Percentiles rank a stretch among this genome's conserved stretches.
Conservation (phyloP, 2,888 invertebrate species). For the Cryptocephalus primarius region DNA sequence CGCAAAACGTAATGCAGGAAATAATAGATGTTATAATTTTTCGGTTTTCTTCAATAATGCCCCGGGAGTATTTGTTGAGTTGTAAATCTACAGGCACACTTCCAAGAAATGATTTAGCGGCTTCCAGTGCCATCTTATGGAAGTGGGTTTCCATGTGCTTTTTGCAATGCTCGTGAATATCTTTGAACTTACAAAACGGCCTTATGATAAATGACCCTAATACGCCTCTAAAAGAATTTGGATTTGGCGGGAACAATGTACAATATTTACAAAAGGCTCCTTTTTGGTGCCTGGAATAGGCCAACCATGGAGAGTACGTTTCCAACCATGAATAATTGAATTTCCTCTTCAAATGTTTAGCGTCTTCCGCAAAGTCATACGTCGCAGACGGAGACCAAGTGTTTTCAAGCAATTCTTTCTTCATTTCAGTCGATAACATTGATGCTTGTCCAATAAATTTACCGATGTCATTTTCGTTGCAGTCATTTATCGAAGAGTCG, state of each 20-base stretch:
- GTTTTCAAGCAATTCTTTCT: slow-evolving; percentile 2
- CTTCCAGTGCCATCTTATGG: slow-evolving; percentile 17
- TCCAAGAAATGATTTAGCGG: slow-evolving; percentile 19
- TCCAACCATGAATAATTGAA: slow-evolving; percentile 13
- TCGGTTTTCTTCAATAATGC: slow-evolving; percentile 14
- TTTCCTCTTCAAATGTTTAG: slow-evolving; percentile 15
- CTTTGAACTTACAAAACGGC: slow-evolving; percentile 11
- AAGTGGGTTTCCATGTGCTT: slow-evolving; percentile 8
- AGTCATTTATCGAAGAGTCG: slow-evolving; percentile 1
- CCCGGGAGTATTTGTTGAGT: slow-evolving; percentile 13
- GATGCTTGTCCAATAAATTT: slow-evolving; percentile 2
- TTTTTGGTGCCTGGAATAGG: slow-evolving; percentile 8
- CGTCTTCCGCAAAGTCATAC: slow-evolving; percentile 10
- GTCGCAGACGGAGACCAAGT: slow-evolving; percentile 1
- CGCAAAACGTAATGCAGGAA: slow-evolving; percentile 13
- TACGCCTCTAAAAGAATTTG: slow-evolving; percentile 11
- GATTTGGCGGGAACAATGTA: slow-evolving; percentile 4
- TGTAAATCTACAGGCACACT: slow-evolving; percentile 9
- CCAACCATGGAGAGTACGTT: slow-evolving; percentile 10
- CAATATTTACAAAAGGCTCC: slow-evolving; percentile 8
- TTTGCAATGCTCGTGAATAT: slow-evolving; percentile 9
- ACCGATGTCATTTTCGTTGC: slow-evolving; percentile 5
- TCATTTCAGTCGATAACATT: slow-evolving; percentile 1
- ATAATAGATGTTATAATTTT: slow-evolving; percentile 17
- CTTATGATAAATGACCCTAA: slow-evolving; percentile 18